Evolutionary conservation across 1,140 invertebrate species (phyloP).

Genomic region (Meloidogyne hapla): DNA sequence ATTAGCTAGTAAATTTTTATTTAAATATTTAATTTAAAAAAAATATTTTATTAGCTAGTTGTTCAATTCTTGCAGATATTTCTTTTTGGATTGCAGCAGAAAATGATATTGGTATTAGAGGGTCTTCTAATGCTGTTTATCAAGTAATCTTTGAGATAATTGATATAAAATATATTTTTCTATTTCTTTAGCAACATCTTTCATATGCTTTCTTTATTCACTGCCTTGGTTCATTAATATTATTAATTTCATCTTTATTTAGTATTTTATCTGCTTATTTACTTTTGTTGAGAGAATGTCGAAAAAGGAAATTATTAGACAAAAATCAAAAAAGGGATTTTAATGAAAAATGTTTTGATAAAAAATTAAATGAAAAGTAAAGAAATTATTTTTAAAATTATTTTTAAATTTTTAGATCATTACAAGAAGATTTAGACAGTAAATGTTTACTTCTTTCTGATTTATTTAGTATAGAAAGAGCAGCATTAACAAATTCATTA

Average conservation of each 20-base stretch:
- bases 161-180: not conserved
- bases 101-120: conserved; percentile 39
- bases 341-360: not conserved
- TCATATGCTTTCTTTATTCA: conserved; percentile 57
- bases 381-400: too few species aligned
- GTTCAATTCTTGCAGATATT: conserved; percentile 50
- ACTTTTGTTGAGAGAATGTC: conserved; percentile 36
- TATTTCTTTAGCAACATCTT: conserved; percentile 45
- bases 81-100: conserved; percentile 51
- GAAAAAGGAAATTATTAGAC: conserved; percentile 29
- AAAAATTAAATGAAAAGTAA: too few species aligned
- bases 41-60: conserved; percentile 40
- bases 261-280: conserved; percentile 47
- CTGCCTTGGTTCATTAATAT: conserved; percentile 43
- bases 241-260: conserved; percentile 36
- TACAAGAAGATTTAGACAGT: not conserved
- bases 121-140: not conserved
- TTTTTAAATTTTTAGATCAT: not conserved
- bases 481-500: not conserved
- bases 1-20: conserved; percentile 55
- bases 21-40: not conserved
- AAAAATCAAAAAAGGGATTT: conserved; percentile 18
- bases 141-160: not conserved
- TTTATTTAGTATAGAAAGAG: not conserved
- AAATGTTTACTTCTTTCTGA: conserved; percentile 6